These are phyloP conservation scores for Oncorhynchus nerka DNA, from an alignment of 2,113 vertebrate genomes.

Conservation along the genomic window DNA sequence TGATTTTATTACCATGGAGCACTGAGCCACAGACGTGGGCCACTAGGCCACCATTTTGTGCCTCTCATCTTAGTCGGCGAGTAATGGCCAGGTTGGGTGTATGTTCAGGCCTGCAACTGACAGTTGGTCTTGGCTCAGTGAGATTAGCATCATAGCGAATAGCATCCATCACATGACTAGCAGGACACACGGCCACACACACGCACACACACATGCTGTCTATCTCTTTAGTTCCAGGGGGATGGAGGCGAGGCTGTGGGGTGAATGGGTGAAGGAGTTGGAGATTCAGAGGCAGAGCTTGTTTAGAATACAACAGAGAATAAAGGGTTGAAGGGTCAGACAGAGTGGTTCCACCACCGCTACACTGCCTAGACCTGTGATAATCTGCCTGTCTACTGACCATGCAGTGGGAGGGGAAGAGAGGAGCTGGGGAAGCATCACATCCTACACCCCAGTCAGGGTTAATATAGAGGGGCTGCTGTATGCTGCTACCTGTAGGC, in stretches of 20 bases:
- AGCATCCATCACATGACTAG: neutral
- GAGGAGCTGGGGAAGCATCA: neutral
- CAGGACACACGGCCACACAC: neutral
- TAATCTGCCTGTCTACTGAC: neutral
- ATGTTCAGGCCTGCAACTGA: neutral
- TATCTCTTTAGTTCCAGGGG: too few relatives aligned
- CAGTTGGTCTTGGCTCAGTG: constrained; percentile 1
- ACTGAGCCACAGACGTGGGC: neutral
- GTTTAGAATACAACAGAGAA: neutral
- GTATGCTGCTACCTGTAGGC: neutral
- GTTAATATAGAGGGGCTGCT: neutral
- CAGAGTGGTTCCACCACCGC: neutral
- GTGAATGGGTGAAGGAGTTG: neutral
- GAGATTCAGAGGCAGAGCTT: neutral
- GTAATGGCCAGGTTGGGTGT: neutral
- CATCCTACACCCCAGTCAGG: neutral
- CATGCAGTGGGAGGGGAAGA: neutral
- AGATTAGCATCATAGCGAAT: neutral
- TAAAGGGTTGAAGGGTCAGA: neutral
- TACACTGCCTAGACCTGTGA: neutral
- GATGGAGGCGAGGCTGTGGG: neutral
- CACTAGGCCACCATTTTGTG: neutral
- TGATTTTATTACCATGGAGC: constrained; percentile 7
- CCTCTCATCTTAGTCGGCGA: neutral
- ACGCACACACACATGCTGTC: neutral